phyloP scores from a whole-genome alignment of 2,113 vertebrate genomes.

The Chaenocephalus aceratus region DNA sequence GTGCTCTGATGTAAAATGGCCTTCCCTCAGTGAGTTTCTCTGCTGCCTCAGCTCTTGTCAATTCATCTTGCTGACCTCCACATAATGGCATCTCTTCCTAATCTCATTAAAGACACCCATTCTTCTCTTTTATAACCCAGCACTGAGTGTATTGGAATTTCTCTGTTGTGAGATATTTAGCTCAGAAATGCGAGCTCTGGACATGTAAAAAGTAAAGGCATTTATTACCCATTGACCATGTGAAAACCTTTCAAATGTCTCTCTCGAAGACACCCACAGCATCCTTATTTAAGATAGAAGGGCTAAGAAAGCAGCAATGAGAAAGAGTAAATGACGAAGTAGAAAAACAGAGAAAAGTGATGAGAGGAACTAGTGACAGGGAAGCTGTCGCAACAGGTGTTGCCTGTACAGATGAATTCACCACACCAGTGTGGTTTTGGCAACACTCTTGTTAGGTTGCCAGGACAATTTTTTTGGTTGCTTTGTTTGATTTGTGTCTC shows the following conservation, averaged over 20 bases:
- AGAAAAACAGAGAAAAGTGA: slow-evolving; percentile 31
- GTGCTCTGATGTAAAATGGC: slow-evolving; percentile 1
- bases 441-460: slow-evolving; percentile 25
- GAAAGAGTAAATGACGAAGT: slow-evolving; percentile 33
- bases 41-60: slow-evolving; percentile 26
- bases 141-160: slow-evolving; percentile 1
- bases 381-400: slow-evolving; percentile 39
- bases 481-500: background rate
- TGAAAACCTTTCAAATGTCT: background rate
- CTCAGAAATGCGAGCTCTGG: background rate
- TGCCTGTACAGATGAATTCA: slow-evolving; percentile 36
- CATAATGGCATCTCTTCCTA: slow-evolving; percentile 35
- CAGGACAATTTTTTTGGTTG: background rate
- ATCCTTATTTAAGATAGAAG: slow-evolving; percentile 29
- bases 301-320: slow-evolving; percentile 5
- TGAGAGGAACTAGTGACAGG: slow-evolving; percentile 21
- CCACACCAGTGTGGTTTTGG: slow-evolving; percentile 25
- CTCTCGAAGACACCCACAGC: background rate
- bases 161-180: background rate
- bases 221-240: background rate
- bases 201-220: background rate
- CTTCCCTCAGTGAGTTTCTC: slow-evolving; percentile 19
- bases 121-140: slow-evolving; percentile 36
- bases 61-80: slow-evolving; percentile 43
- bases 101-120: slow-evolving; percentile 45